A percentile compares a stretch with the other conserved stretches of the same genome.
Conservation (phyloP, 30 jellyfish, hydroid and myxozoan genomes). For the Hydractinia echinata region DNA sequence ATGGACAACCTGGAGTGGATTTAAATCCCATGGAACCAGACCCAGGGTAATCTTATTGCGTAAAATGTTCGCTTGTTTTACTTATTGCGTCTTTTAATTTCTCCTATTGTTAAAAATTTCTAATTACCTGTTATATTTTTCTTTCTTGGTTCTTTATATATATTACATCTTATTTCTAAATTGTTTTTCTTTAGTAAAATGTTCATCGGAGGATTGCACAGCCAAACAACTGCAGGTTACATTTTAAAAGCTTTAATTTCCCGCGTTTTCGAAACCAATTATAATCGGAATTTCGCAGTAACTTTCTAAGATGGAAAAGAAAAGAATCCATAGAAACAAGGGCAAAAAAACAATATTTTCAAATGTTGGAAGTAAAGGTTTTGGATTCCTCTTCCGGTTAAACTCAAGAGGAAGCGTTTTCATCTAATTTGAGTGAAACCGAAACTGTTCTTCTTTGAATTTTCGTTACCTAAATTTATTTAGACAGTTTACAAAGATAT, state of each 20-base stretch:
- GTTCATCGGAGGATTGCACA: conserved; percentile 93
- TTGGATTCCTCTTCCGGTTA: no score
- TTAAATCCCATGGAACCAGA: conserved; percentile 44
- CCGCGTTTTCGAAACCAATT: not conserved
- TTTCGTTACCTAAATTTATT: not conserved
- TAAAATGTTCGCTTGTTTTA: not conserved
- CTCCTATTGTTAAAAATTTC: not conserved
- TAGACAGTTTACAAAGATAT: conserved; percentile 67
- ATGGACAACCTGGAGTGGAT: conserved; percentile 19
- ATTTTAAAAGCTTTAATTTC: not conserved
- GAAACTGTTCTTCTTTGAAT: no score
- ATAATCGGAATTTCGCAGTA: no score
- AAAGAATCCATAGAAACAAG: no score
- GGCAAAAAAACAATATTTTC: no score
- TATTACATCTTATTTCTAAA: not conserved
- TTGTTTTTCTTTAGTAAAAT: conserved; percentile 63
- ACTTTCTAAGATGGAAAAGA: no score
- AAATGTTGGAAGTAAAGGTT: no score
- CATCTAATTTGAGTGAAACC: no score
- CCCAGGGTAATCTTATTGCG: conserved; percentile 27
- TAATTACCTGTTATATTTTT: not conserved
- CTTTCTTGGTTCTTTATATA: not conserved
- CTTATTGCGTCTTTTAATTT: not conserved
- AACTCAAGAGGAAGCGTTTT: no score
- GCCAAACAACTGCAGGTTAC: conserved; percentile 85